Conservation (phyloP, 2,888 invertebrate species). For the Augiades crinisus region DNA sequence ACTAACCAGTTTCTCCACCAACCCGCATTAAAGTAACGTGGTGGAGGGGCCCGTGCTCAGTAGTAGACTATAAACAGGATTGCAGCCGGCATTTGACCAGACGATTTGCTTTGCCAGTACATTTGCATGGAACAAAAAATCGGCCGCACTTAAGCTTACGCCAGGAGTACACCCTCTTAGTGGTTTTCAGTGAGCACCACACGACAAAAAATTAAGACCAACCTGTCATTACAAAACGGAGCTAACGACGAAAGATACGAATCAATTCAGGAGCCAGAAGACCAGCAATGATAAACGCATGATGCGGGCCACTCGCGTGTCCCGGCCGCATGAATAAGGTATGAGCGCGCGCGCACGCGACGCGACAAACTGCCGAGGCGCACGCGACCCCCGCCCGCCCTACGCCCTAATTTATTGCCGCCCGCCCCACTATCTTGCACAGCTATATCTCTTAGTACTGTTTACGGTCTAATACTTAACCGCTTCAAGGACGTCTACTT, state of each 20-base stretch:
- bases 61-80: too few species aligned
- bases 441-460: conserved; percentile 43
- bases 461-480: conserved; percentile 24
- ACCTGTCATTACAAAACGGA: not conserved
- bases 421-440: conserved; percentile 51
- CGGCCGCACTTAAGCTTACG: too few species aligned
- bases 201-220: too few species aligned
- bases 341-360: conserved; percentile 79
- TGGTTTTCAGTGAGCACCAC: too few species aligned
- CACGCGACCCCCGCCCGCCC: conserved; percentile 53
- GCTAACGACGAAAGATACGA: not conserved
- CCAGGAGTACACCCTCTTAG: too few species aligned
- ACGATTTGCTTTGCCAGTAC: too few species aligned
- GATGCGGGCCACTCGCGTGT: conserved; percentile 53
- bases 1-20: too few species aligned
- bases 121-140: too few species aligned
- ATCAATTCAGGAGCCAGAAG: conserved; percentile 23
- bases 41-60: too few species aligned
- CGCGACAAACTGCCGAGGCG: conserved; percentile 61
- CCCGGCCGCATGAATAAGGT: conserved; percentile 71
- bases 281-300: conserved; percentile 37
- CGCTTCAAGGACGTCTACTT: conserved; percentile 22
- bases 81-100: too few species aligned
- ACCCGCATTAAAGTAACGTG: too few species aligned
- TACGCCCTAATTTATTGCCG: conserved; percentile 44